Conservation (phyloP, 2,113 vertebrate genomes). For the Barbus barbus region DNA sequence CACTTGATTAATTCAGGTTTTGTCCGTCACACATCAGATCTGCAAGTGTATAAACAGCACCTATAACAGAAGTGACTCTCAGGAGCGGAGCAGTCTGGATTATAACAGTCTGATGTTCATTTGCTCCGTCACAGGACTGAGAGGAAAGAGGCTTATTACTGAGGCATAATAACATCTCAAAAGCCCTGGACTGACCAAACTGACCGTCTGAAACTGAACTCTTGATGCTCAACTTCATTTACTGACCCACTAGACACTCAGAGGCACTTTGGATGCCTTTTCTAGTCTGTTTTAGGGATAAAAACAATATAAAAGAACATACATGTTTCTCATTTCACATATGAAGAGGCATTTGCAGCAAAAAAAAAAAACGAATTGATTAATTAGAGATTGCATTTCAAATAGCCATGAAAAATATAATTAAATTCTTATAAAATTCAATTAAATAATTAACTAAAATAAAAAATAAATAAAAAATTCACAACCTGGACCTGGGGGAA, state of each 20-base stretch:
- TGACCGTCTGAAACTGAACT: conserved; percentile 27
- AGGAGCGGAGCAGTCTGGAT: not conserved
- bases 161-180: conserved; percentile 43
- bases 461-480: no score
- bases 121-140: conserved; percentile 11
- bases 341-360: no score
- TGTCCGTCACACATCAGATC: not conserved
- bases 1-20: not conserved
- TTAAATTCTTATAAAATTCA: no score
- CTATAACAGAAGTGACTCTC: not conserved
- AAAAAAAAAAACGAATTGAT: no score
- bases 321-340: no score
- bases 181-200: conserved; percentile 12
- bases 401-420: no score
- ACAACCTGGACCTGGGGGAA: no score
- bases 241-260: no score
- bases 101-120: conserved; percentile 26
- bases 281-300: not conserved
- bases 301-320: not conserved
- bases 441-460: no score
- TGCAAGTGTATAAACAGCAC: not conserved
- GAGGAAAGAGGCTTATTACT: conserved; percentile 37
- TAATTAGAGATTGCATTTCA: no score
- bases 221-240: conserved; percentile 14
- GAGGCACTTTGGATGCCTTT: not conserved